Evolutionary conservation across 2,113 vertebrate species (phyloP).

Genomic region (Martes martes): DNA sequence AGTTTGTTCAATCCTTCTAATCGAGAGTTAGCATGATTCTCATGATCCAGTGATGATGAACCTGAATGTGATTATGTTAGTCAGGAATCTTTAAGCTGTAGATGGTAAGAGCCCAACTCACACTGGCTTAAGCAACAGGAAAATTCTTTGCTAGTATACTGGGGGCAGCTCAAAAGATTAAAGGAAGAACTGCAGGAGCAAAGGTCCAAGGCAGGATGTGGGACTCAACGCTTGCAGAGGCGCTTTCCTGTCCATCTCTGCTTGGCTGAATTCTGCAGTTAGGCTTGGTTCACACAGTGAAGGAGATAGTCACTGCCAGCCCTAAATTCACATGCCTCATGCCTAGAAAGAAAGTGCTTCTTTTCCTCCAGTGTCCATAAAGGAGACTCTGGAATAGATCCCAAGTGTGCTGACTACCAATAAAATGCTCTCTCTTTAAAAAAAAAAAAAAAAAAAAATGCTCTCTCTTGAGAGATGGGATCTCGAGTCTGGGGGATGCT

Average conservation of each 20-base stretch:
- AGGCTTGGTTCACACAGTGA: not conserved
- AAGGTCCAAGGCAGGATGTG: not conserved
- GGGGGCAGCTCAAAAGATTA: not conserved
- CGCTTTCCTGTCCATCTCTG: not conserved
- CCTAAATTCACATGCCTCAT: not conserved
- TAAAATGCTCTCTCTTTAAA: not conserved
- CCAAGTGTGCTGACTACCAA: not conserved
- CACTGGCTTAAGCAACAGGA: not conserved
- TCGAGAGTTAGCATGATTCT: not conserved
- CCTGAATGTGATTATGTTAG: not conserved
- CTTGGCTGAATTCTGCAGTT: not conserved
- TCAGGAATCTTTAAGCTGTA: not conserved
- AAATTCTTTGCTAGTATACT: not conserved
- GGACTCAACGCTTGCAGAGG: not conserved
- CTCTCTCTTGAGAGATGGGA: not conserved
- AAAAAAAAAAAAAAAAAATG: too few relatives aligned
- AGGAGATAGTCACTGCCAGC: not conserved
- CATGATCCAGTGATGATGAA: not conserved
- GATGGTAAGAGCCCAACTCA: not conserved
- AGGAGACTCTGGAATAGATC: not conserved
- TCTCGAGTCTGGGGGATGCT: not conserved
- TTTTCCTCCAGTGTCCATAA: not conserved
- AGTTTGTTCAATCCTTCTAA: not conserved
- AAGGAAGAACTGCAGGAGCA: constrained; percentile 7
- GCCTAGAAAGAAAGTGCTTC: not conserved